Percentiles rank a stretch among this genome's conserved stretches.
These are phyloP conservation scores for Ptilorrhoa leucosticta DNA, from an alignment of 2,113 vertebrate genomes.

Conservation along the genomic window DNA sequence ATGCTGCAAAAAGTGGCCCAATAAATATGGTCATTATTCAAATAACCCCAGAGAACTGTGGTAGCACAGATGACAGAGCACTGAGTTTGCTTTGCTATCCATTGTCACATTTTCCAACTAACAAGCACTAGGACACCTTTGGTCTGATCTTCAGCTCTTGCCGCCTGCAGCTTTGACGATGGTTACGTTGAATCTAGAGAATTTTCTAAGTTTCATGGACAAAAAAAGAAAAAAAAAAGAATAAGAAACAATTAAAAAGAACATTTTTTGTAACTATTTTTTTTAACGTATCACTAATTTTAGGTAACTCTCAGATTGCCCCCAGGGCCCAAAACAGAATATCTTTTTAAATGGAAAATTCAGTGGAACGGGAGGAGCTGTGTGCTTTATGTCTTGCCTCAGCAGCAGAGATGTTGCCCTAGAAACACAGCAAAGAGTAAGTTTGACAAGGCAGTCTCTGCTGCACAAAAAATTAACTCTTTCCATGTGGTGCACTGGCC, in stretches of 20 bases:
- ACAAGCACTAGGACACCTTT: background rate
- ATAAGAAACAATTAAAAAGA: background rate
- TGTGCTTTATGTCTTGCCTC: background rate
- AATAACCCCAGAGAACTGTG: background rate
- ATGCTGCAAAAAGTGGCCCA: background rate
- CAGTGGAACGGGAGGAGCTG: background rate
- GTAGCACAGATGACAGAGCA: background rate
- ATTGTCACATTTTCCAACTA: background rate
- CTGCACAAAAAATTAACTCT: background rate
- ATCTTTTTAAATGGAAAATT: background rate
- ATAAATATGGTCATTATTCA: background rate
- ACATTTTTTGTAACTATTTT: fast-evolving
- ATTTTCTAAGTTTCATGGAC: background rate
- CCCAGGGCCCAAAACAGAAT: background rate
- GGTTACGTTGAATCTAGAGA: background rate
- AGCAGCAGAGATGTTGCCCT: background rate
- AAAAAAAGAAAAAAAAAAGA: background rate
- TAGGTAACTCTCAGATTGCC: background rate
- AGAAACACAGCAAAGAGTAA: background rate
- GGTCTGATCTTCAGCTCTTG: background rate
- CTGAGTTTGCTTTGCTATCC: background rate
- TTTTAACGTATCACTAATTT: background rate
- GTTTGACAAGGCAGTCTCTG: background rate
- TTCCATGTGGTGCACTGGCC: background rate
- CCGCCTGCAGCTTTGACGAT: too few species aligned